A percentile compares a stretch with the other conserved stretches of the same genome.
phyloP scores from a whole-genome alignment of 2,113 vertebrate genomes.

The Lamprologus tigripictilis region DNA sequence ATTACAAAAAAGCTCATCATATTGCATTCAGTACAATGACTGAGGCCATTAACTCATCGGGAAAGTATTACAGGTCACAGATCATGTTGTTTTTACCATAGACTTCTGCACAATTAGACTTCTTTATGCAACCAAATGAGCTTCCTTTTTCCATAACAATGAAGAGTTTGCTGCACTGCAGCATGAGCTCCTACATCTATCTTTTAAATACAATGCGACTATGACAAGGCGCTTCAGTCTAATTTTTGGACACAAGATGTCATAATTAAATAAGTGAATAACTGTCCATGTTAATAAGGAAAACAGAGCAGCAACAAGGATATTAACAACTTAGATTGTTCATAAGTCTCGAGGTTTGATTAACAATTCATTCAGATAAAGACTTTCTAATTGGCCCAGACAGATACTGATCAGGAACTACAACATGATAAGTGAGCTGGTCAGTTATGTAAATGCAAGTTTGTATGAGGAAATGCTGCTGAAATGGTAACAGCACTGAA shows the following conservation, averaged over 20 bases:
- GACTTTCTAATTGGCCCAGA: slow-evolving; percentile 2
- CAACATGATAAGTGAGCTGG: background rate
- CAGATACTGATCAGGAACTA: slow-evolving; percentile 11
- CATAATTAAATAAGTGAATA: background rate
- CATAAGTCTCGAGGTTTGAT: slow-evolving; percentile 9
- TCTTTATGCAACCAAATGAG: background rate
- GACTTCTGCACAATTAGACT: background rate
- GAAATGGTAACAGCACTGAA: background rate
- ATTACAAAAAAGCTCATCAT: background rate
- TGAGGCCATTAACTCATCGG: background rate
- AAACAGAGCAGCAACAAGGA: background rate
- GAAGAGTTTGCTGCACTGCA: background rate
- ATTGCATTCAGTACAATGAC: background rate
- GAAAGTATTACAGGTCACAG: background rate
- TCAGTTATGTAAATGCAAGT: background rate
- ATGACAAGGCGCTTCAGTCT: background rate
- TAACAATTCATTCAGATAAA: slow-evolving; percentile 7
- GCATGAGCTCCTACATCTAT: background rate
- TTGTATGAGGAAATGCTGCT: background rate
- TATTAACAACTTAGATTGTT: background rate
- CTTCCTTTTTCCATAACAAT: background rate
- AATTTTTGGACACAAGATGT: background rate
- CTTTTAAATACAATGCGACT: background rate
- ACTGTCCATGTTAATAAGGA: background rate
- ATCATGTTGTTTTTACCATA: background rate